A percentile compares a stretch with the other conserved stretches of the same genome.
These are phyloP conservation scores for Pygoscelis adeliae DNA, from an alignment of 2,113 vertebrate species.

Conservation along the genomic window DNA sequence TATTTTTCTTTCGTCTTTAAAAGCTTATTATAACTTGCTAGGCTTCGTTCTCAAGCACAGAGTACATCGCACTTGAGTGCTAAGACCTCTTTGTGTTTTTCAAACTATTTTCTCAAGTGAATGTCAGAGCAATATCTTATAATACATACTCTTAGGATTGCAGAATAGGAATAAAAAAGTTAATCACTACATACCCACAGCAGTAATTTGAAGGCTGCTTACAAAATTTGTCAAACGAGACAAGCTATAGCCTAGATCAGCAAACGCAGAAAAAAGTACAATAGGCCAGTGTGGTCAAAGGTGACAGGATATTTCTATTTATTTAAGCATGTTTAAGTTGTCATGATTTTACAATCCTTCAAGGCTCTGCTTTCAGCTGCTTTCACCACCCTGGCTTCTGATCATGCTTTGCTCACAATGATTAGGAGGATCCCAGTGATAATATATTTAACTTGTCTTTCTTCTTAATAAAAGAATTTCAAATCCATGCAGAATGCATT, in stretches of 20 bases:
- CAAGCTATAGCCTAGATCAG: neutral
- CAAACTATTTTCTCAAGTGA: constrained; percentile 23
- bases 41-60: neutral
- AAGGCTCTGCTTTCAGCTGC: neutral
- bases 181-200: constrained; percentile 39
- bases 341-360: neutral
- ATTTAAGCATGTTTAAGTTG: neutral
- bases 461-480: neutral
- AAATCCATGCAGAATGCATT: neutral
- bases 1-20: constrained; percentile 1
- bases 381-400: neutral
- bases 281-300: neutral
- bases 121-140: constrained; percentile 2
- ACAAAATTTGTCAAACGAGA: constrained; percentile 28
- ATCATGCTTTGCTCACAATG: neutral
- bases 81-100: constrained; percentile 29
- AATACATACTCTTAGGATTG: neutral
- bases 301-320: constrained; percentile 4
- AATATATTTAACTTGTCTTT: neutral
- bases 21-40: neutral
- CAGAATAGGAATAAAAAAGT: constrained; percentile 45
- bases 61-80: neutral
- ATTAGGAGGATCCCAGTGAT: neutral
- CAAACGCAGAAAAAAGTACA: neutral
- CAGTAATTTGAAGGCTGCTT: constrained; percentile 45